Percentiles rank a stretch among this genome's conserved stretches.
These are phyloP conservation scores for Geothlypis trichas DNA, from an alignment of 2,113 vertebrate species.

Conservation along the genomic window DNA sequence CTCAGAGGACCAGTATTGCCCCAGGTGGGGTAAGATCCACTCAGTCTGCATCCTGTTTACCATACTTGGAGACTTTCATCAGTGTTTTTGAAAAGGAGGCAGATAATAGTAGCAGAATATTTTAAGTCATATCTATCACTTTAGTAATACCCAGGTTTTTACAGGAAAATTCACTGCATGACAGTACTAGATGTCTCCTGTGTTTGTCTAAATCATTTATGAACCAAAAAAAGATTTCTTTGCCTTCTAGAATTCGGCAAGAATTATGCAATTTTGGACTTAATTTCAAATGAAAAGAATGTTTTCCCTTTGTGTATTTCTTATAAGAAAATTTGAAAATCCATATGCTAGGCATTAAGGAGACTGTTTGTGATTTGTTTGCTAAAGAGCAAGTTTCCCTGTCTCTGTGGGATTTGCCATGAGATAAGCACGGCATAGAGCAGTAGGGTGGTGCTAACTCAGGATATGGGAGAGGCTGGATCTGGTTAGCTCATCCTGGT, in stretches of 20 bases:
- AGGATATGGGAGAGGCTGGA: no score
- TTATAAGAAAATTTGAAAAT: not conserved
- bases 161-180: not conserved
- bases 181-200: not conserved
- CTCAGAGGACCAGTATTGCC: not conserved
- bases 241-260: not conserved
- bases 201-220: not conserved
- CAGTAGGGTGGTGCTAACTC: accelerated
- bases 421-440: not conserved
- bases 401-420: not conserved
- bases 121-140: not conserved
- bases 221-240: not conserved
- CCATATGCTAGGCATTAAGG: accelerated
- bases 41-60: not conserved
- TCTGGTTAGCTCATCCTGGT: not conserved
- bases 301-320: not conserved
- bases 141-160: not conserved
- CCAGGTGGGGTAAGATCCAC: not conserved
- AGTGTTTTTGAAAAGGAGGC: not conserved
- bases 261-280: not conserved
- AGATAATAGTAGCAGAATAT: not conserved
- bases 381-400: not conserved
- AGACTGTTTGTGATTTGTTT: not conserved
- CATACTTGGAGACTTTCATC: not conserved
- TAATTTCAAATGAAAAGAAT: not conserved